Base-by-base conservation (phyloP, 2,113 vertebrate genomes). In the Anas platyrhynchos region DNA sequence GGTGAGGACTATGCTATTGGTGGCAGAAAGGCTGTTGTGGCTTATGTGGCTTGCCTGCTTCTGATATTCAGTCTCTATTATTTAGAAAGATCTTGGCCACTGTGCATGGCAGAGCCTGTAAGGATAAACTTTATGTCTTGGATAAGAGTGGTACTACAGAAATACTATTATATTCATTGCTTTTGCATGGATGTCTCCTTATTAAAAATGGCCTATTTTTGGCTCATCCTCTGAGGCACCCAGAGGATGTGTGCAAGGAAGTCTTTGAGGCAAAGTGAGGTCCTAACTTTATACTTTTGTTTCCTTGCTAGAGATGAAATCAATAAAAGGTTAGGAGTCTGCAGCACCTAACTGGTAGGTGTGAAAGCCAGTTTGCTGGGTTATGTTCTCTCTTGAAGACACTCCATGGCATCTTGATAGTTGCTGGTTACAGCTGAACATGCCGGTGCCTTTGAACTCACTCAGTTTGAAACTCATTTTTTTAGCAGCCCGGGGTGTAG, bases 381-480 rank as follows among this genome's bases (percentile, higher is more conserved):
- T 68, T 68, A 36, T 38, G 5, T 25, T 89, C 23, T 80, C 12
- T 44, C 29, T 62, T 69, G 72, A 65, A 62, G 8, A 11, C 44
- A 11, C 18, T 34, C 31, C 31, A 5, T 14, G 74, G 9, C 11
- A 69, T 58, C 17, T 14, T 62, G 15, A 15, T 11, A 36, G 55
- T 29, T 54, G 15, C 13, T 55, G 21, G 15, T 71, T 66, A 41
- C 0, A 0, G 41, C 9, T 58, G 29, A 69, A 16, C 11, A n/a
- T 55, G 23, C 8, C 12, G n/a, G 9, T 75, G 52, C 36, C 26
- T 63, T n/a, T 62, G 36, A 46, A 32, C 4, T 81, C 8, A 5
- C 3, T 86, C 61, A 27, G 4, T 44, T 69, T 72, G 36, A 67
- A 86, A 77, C 27, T 67, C 32, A 26, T 2, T 46, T 85, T 59